Base-by-base conservation (phyloP, 2,888 invertebrate species). In the Chloromyia formosa region DNA sequence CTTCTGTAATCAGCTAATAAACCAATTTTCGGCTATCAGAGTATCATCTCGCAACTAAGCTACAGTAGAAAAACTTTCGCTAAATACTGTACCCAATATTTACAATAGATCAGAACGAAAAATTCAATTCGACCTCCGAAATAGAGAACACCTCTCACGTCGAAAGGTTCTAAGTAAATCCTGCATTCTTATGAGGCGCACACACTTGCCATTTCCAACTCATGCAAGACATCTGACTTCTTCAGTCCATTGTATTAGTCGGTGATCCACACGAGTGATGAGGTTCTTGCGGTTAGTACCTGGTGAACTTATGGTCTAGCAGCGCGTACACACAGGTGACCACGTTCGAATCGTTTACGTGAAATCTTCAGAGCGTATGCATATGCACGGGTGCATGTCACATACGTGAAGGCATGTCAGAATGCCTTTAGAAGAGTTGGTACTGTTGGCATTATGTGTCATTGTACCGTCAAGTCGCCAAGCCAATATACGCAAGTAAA, bases 361-460 rank as follows among this genome's bases (percentile, higher is more conserved):
- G 71, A 71, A 71, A 73, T 61, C 35, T 18, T 23, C 49, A 73
- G 53, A 73, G 40, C 74, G 74, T 45, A 74, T 64, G 75, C 68
- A 60, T 74, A 75, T 75, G 77, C 74, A 77, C 77, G 77, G 75
- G 77, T 77, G 77, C 77, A 77, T 72, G 73, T 72, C 75, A 53
- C 71, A 16, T 75, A 77, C 77, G 77, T 77, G 77, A 75, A 68
- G 75, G 77, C 27, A 77, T 74, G 77, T 62, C 16, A 76, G 73
- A 35, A 73, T 73, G 75, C 69, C 60, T 40, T n/a, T 4, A 56
- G 18, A 9, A n/a, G n/a, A 20, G 49, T 66, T 56, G 56, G 1
- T 14, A 16, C 53, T 54, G 56, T 14, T 35, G 56, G 18, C 40
- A 23, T 42, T 71, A 42, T 73, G 61, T 75, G 75, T 75, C 76